phyloP scores from a whole-genome alignment of 2,797 vertebrate species.

The Vireo griseus region DNA sequence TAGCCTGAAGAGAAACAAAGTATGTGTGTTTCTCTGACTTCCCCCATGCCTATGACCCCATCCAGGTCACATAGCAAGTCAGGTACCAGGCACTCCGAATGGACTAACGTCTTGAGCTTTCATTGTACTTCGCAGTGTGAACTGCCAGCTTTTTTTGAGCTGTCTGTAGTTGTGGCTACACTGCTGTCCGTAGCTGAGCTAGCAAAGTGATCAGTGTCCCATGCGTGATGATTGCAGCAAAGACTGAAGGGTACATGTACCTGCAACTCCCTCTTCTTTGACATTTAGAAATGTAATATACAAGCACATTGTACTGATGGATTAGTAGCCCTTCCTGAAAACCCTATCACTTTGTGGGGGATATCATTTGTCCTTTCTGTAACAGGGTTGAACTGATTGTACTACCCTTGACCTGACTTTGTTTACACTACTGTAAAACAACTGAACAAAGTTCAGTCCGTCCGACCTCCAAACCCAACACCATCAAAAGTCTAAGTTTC shows the following conservation, averaged over 20 bases:
- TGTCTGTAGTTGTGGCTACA: background rate
- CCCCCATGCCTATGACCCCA: too few species aligned
- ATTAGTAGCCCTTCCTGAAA: background rate
- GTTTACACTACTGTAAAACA: background rate
- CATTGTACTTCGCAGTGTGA: background rate
- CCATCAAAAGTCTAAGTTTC: background rate
- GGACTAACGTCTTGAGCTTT: background rate
- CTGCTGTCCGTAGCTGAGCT: background rate
- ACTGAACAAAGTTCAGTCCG: background rate
- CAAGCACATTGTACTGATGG: accelerated
- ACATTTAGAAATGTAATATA: background rate
- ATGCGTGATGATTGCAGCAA: background rate
- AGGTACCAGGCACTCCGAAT: background rate
- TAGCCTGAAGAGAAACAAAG: background rate
- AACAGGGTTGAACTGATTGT: background rate
- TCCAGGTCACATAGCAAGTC: background rate
- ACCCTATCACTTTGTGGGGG: background rate
- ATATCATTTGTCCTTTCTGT: background rate
- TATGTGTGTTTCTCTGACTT: background rate
- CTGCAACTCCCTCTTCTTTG: background rate
- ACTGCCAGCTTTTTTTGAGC: background rate
- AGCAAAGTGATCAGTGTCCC: background rate
- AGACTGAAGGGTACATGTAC: background rate
- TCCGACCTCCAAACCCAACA: background rate
- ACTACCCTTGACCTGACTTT: background rate